Evolutionary conservation across 2,888 invertebrate genomes (phyloP), one percentile per base, ranked within the genome.

Genomic region (Gymnosoma rotundatum): DNA sequence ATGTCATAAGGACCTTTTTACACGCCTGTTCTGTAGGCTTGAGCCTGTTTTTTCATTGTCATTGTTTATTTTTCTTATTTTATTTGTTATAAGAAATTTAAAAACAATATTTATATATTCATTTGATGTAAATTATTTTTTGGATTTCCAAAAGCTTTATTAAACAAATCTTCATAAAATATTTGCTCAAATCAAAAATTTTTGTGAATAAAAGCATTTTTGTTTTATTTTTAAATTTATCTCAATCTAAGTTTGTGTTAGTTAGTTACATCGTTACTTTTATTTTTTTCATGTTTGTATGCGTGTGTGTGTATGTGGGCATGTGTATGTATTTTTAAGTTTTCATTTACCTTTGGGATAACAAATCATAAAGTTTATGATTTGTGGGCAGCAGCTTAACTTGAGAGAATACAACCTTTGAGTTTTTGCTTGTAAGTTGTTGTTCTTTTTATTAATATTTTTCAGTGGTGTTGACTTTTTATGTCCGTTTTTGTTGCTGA

Each of bases 331-430:
- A 18, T 42, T 0, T 48, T n/a, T 38, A 21, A 12, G n/a, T 52
- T 32, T 74, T 48, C 61, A 32, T 87, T 88, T 88, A 88, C 87
- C 87, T 87, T 80, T 78, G 85, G 86, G 86, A 87, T 86, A 87
- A 87, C 83, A 88, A 88, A 87, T 88, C 87, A 87, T 86, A 83
- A 86, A 86, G 79, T 86, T 86, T 86, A 76, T 85, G 85, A 80
- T 83, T 82, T 82, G 64, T 70, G 75, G 78, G 80, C 78, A 70
- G 58, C 64, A 83, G 58, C 42, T 75, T 74, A 20, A 48, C 54
- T 48, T 56, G 45, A 52, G 60, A 52, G 54, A 63, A 69, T 25
- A 63, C 20, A 70, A 70, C 45, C 21, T 72, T 20, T 79, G 16
- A 48, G 25, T 67, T 58, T 64, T 72, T 67, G 50, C 14, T 61